Conservation (phyloP, 2,113 vertebrate genomes). For the Meles meles region DNA sequence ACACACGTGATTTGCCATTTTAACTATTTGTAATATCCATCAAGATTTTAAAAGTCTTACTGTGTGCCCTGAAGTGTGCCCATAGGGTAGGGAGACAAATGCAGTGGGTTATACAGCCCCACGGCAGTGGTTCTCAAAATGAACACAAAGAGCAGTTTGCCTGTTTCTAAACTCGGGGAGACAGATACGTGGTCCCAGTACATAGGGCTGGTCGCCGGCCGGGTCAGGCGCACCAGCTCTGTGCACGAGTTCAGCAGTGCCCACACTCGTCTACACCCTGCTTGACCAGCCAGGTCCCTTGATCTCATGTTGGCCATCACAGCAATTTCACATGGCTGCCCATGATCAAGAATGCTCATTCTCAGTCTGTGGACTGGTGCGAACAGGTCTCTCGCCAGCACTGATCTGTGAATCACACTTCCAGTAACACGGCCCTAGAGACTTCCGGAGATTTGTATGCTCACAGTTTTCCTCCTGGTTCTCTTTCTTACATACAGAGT, state of each 20-base stretch:
- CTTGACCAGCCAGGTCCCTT: accelerated
- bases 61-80: too few relatives aligned
- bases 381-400: not conserved
- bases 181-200: accelerated
- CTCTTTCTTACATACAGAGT: not conserved
- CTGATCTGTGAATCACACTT: not conserved
- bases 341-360: not conserved
- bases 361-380: not conserved
- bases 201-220: accelerated
- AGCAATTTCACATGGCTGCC: not conserved
- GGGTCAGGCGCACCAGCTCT: accelerated
- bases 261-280: accelerated
- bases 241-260: accelerated
- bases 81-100: not conserved
- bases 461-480: not conserved
- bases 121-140: not conserved
- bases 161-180: not conserved
- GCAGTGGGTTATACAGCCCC: not conserved
- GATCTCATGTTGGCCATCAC: not conserved
- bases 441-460: not conserved
- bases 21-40: not conserved
- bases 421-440: not conserved
- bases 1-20: not conserved
- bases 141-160: not conserved
- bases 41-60: not conserved